These are phyloP conservation scores for Sylvilagus floridanus DNA, from an alignment of 2,797 vertebrate species.

Conservation along the genomic window DNA sequence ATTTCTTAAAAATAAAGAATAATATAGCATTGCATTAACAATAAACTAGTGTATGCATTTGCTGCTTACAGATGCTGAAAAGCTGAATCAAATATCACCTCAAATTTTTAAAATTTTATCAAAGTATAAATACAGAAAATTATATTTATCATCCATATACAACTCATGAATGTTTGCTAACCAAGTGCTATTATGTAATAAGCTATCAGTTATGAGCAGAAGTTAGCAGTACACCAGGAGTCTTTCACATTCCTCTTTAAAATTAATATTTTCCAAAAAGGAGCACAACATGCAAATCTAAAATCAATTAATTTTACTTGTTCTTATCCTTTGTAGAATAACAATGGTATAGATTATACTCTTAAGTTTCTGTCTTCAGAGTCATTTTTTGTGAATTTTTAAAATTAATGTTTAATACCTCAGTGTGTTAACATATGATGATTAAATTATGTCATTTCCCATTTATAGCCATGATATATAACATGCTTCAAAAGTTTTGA, in stretches of 20 bases:
- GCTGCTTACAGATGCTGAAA: background rate
- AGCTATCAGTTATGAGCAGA: background rate
- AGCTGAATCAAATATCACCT: background rate
- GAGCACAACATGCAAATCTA: background rate
- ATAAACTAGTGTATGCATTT: background rate
- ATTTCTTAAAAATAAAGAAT: background rate
- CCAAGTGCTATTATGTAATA: background rate
- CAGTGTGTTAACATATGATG: background rate
- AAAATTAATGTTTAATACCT: background rate
- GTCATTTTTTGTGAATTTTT: background rate
- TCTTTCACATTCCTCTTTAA: background rate
- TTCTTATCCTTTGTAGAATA: background rate
- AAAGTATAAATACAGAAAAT: background rate
- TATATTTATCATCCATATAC: accelerated
- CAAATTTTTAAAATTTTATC: background rate
- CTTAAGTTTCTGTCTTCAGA: too few species aligned
- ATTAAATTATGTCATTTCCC: background rate
- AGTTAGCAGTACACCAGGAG: background rate
- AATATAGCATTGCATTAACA: background rate
- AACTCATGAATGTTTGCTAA: background rate
- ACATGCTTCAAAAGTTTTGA: background rate
- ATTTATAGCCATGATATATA: accelerated
- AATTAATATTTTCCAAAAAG: background rate
- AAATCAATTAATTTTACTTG: background rate
- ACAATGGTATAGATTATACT: background rate